phyloP scores from a whole-genome alignment of 1,140 invertebrate species.

The Drosophila navojoa region DNA sequence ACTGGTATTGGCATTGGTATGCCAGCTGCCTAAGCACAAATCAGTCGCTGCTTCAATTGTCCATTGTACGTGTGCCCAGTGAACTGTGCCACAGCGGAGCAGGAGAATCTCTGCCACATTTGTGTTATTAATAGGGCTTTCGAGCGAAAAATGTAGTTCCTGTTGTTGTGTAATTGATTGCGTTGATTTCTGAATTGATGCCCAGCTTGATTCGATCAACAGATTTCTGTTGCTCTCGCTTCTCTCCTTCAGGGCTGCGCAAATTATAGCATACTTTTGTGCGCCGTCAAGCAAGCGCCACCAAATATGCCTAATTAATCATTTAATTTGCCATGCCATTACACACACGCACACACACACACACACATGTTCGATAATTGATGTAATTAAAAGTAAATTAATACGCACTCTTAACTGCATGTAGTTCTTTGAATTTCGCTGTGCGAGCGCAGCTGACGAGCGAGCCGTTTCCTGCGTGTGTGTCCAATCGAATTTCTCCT shows the following conservation, averaged over 20 bases:
- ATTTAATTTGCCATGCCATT: constrained; percentile 58
- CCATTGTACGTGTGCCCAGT: constrained; percentile 25
- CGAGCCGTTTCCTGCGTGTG: not conserved
- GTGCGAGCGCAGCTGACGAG: not conserved
- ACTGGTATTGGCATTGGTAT: constrained; percentile 15
- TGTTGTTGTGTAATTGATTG: constrained; percentile 43
- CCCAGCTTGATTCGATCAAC: constrained; percentile 26
- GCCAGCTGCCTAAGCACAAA: constrained; percentile 40
- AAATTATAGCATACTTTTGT: constrained; percentile 61
- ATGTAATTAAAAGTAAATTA: constrained; percentile 44
- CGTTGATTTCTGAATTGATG: constrained; percentile 18
- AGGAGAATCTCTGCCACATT: constrained; percentile 31
- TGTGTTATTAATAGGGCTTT: constrained; percentile 62
- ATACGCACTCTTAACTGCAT: constrained; percentile 20
- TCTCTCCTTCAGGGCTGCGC: constrained; percentile 12
- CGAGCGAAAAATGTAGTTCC: constrained; percentile 60
- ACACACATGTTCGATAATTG: constrained; percentile 2
- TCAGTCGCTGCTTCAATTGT: constrained; percentile 57
- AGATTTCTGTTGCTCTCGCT: constrained; percentile 23
- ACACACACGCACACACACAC: not conserved
- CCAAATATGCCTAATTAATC: constrained; percentile 60
- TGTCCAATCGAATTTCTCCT: not conserved
- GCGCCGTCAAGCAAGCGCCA: constrained; percentile 30
- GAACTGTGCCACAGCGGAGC: constrained; percentile 38
- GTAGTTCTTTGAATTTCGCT: not conserved